Conservation (phyloP, 1,140 invertebrate species). For the Agrilus planipennis region DNA sequence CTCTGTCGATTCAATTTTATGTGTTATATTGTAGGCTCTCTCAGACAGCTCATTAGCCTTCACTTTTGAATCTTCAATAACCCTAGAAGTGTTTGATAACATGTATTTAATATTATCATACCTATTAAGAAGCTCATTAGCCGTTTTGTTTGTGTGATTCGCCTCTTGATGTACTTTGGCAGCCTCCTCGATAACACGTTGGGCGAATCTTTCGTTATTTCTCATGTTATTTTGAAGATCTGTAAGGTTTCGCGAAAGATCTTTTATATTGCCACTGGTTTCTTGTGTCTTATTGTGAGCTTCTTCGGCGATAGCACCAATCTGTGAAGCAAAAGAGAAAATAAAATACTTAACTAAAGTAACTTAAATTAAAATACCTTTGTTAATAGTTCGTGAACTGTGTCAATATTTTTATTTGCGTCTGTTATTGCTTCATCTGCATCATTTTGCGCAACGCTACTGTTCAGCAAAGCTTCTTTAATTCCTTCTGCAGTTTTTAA, state of each 20-base stretch:
- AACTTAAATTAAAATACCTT: slow-evolving; percentile 9
- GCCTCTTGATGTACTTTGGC: slow-evolving; percentile 23
- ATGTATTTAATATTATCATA: slow-evolving; percentile 20
- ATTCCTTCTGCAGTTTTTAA: slow-evolving; percentile 10
- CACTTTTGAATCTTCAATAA: slow-evolving; percentile 25
- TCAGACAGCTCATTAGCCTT: slow-evolving; percentile 23
- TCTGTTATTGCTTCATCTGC: slow-evolving; percentile 11
- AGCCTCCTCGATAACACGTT: slow-evolving; percentile 25
- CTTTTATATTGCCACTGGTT: slow-evolving; percentile 18
- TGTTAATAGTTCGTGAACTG: slow-evolving; percentile 9
- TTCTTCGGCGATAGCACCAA: slow-evolving; percentile 22
- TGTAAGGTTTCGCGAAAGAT: slow-evolving; percentile 20
- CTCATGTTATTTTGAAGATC: slow-evolving; percentile 26
- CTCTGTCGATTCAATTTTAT: slow-evolving; percentile 22
- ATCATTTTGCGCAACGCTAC: slow-evolving; percentile 11
- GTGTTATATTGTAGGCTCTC: slow-evolving; percentile 23
- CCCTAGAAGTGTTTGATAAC: slow-evolving; percentile 20
- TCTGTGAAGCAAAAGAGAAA: slow-evolving; percentile 16
- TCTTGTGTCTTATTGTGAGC: slow-evolving; percentile 20
- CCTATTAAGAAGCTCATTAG: slow-evolving; percentile 19
- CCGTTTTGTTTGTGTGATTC: slow-evolving; percentile 18
- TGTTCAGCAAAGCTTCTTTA: slow-evolving; percentile 11
- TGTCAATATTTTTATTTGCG: slow-evolving; percentile 9
- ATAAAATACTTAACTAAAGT: slow-evolving; percentile 1
- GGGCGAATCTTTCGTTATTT: slow-evolving; percentile 25